Base-by-base conservation (phyloP, 2,888 invertebrate genomes). In the Plebejus melissa region DNA sequence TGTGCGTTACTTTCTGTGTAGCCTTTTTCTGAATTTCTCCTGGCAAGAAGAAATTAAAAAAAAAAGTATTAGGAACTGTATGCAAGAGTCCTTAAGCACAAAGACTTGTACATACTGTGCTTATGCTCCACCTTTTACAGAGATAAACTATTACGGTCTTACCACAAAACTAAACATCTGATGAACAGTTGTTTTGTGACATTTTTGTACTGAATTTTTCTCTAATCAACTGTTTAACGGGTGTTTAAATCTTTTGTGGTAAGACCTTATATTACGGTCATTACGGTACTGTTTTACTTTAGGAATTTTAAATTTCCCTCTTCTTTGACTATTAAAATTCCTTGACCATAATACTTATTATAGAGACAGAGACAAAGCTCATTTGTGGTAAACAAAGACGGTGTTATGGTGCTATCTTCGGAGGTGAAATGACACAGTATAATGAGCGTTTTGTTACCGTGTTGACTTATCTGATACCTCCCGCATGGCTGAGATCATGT, bases 301-400 rank as follows among this genome's bases (percentile, higher is more conserved):
- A 54, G 54, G 13, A 16, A 3, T 11, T 50, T 50, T 50, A 50
- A 50, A 4, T 16, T 54, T 54, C 13, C 13, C 50, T 50, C 2
- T 50, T 50, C 50, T 50, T 50, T 50, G 13, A 50, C 1, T 60
- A 0, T 22, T 60, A 60, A 22, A 46, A 41, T 70, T 38, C 70
- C 7, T 69, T 41, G 69, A 69, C 13, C 1, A 69, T n/a, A 7
- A 22, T n/a, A 22, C 22, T 22, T 22, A 22, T 22, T 22, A 22
- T 22, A 46, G 13, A 58, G 58, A 58, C 22, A 54, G 54, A 5
- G 22, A n/a, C 4, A 41, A 41, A 16, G n/a, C 38, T 22, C n/a
- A 41, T 70, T 70, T 70, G 70, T 70, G 70, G n/a, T n/a, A n/a
- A 70, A 70, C 70, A 70, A n/a, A 41, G 70, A 70, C 41, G 41